Percentiles rank a stretch among this genome's conserved stretches.
Conservation (phyloP, 2,797 vertebrate genomes). For the Harpagifer antarcticus region DNA sequence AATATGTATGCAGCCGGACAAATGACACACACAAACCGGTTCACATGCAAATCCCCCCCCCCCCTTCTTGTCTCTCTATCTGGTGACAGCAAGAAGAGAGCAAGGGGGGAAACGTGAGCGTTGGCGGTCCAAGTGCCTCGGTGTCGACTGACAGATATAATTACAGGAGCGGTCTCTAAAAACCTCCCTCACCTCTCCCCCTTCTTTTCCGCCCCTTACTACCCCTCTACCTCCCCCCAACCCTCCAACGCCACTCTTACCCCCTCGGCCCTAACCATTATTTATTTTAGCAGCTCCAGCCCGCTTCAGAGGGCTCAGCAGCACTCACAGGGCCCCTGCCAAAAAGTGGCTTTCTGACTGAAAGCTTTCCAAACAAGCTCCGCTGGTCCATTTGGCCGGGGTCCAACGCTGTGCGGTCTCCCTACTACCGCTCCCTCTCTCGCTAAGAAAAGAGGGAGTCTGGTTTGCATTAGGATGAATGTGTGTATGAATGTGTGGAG, state of each 20-base stretch:
- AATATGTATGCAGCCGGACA: slow-evolving; percentile 39
- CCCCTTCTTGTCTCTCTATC: slow-evolving; percentile 28
- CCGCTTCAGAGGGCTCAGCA: slow-evolving; percentile 81
- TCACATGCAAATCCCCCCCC: not conserved
- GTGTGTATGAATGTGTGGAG: slow-evolving; percentile 39
- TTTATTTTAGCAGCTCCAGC: slow-evolving; percentile 88
- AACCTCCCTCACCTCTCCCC: slow-evolving; percentile 39
- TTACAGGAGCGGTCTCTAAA: slow-evolving; percentile 83
- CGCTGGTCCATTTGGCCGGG: slow-evolving; percentile 86
- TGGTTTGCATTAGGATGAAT: slow-evolving; percentile 82
- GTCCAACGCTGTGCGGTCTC: slow-evolving; percentile 85
- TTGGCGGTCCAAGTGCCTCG: slow-evolving; percentile 78
- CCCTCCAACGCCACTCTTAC: slow-evolving; percentile 75
- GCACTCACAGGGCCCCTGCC: slow-evolving; percentile 78
- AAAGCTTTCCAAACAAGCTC: slow-evolving; percentile 92
- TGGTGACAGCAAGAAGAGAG: slow-evolving; percentile 64
- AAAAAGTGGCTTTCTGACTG: slow-evolving; percentile 89
- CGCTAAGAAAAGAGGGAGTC: slow-evolving; percentile 71
- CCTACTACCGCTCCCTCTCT: slow-evolving; percentile 65
- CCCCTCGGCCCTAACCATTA: slow-evolving; percentile 79
- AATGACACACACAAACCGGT: slow-evolving; percentile 46
- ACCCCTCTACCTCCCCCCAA: slow-evolving; percentile 34
- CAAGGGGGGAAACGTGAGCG: slow-evolving; percentile 69
- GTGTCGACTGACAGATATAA: slow-evolving; percentile 89
- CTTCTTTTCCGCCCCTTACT: slow-evolving; percentile 20